Conservation (phyloP, 2,113 vertebrate species). For the Anser brachyrhynchus region DNA sequence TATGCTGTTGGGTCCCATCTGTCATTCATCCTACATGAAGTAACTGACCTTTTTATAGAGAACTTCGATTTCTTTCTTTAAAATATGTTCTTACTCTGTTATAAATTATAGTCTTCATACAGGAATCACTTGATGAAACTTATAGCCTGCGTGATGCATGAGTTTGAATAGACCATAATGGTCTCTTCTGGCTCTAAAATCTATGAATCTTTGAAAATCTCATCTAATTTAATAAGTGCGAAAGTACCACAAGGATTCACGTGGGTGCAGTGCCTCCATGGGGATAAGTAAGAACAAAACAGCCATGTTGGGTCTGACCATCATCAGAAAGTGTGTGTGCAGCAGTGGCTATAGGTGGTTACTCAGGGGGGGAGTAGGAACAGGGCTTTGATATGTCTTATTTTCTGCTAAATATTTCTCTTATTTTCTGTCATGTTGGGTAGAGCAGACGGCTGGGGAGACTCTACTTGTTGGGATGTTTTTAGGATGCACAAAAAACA, state of each 20-base stretch:
- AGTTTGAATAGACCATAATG: not conserved
- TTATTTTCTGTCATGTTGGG: not conserved
- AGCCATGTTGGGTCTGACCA: rapidly evolving
- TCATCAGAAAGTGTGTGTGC: not conserved
- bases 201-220: not conserved
- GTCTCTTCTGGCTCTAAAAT: not conserved
- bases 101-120: not conserved
- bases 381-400: not conserved
- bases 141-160: not conserved
- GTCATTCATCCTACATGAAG: not conserved
- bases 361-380: not conserved
- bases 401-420: not conserved
- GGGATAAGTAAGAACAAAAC: not conserved
- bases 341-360: not conserved
- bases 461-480: not conserved
- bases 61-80: not conserved
- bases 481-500: not conserved
- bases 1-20: not conserved
- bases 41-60: not conserved
- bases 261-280: not conserved
- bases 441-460: not conserved
- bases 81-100: not conserved
- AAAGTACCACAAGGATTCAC: not conserved
- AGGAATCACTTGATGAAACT: not conserved
- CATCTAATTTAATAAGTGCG: not conserved